Conservation (phyloP, 2,888 invertebrate genomes). For the Sesamia inferens region DNA sequence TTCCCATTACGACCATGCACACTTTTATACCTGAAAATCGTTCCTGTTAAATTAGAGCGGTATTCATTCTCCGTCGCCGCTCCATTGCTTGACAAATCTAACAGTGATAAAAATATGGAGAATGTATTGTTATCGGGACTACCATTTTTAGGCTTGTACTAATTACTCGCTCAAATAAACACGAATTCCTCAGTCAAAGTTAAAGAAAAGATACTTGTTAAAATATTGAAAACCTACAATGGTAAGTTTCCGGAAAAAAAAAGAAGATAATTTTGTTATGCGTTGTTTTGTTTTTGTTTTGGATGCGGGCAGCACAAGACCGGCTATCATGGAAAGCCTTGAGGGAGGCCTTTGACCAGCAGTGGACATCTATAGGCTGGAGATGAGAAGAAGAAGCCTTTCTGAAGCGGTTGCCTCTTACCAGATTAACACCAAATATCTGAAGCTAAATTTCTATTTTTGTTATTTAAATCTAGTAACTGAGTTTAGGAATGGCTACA, state of each 20-base stretch:
- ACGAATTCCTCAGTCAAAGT: neutral
- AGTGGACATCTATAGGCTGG: too few relatives aligned
- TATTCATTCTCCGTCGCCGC: conserved; percentile 5
- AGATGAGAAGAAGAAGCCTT: too few relatives aligned
- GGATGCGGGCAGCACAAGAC: too few relatives aligned
- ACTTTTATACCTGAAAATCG: conserved; percentile 11
- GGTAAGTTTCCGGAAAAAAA: neutral
- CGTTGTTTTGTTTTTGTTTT: too few relatives aligned
- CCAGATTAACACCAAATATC: neutral
- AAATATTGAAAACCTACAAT: neutral
- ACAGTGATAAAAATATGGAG: neutral
- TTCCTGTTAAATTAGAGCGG: conserved; percentile 7
- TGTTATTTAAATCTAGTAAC: neutral
- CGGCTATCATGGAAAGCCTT: too few relatives aligned
- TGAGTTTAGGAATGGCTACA: neutral
- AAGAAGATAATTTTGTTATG: neutral
- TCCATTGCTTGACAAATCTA: conserved; percentile 6
- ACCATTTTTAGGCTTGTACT: neutral
- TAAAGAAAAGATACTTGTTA: neutral
- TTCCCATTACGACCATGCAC: conserved; percentile 3
- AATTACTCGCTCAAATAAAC: neutral
- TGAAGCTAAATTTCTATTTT: neutral
- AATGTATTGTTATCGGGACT: neutral
- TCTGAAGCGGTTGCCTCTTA: neutral
- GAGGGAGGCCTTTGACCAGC: too few relatives aligned